Base-by-base conservation (phyloP, 2,797 vertebrate genomes). In the Lepus townsendii region DNA sequence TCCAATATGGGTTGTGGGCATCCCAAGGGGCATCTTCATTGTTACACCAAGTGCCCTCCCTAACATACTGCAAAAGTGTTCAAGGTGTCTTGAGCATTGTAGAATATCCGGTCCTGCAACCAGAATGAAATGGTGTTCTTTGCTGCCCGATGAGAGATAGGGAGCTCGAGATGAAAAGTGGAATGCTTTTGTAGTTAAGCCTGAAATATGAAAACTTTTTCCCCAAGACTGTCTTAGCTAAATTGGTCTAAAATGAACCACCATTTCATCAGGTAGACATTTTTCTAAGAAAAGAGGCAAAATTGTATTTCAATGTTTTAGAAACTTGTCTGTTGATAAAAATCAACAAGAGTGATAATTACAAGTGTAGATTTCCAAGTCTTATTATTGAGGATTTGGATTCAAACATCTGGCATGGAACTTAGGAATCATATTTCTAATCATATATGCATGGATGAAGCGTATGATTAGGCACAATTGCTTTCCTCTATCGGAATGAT, bases 21-120 rank as follows among this genome's bases (percentile, higher is more conserved):
- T 20, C 54, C 54, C 54, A 57, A 57, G 54, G 54, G 13, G 19
- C 54, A 57, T 57, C 19, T 20, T 57, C 16, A 16, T 20, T 57
- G 13, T 20, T 57, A 57, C 16, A 57, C 54, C 54, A 57, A 57
- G 19, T 17, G 54, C 54, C 16, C 19, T 16, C 54, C 54, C 54
- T 57, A 57, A 17, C 54, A 57, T 20, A 57, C 19, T 57, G 6
- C 54, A 92, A 92, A 98, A 96, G 96, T 79, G 91, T 0, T 71
- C 42, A 76, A 22, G 93, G 50, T 24, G 38, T 94, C 19, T 47
- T 84, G 57, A 92, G n/a, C 79, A 83, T 30, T 73, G 57, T 24
- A 76, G 71, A 60, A 78, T 78, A 57, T 26, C 62, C 83, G 9
- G 35, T 90, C 24, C 54, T 47, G 32, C 76, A 63, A 88, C 12